Conservation (phyloP, 2,797 vertebrate genomes). For the Monodelphis domestica region DNA sequence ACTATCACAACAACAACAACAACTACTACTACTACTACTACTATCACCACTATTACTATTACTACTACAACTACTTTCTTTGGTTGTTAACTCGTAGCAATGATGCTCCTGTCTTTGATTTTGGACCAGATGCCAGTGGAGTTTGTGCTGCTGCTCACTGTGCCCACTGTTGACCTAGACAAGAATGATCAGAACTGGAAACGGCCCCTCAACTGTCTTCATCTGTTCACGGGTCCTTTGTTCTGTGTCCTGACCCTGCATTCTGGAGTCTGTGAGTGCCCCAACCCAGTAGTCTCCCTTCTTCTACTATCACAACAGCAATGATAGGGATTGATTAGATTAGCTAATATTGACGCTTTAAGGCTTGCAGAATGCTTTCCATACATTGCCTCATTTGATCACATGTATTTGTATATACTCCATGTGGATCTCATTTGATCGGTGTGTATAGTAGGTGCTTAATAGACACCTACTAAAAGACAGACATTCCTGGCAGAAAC, state of each 20-base stretch:
- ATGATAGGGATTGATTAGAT: too few species aligned
- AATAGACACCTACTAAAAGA: too few species aligned
- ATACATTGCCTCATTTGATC: not conserved
- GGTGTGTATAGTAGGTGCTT: not conserved
- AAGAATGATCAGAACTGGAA: constrained; percentile 96
- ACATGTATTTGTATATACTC: not conserved
- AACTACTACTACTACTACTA: too few species aligned
- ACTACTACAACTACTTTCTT: too few species aligned
- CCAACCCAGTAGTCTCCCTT: not conserved
- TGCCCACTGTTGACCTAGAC: constrained; percentile 94
- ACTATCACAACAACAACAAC: too few species aligned
- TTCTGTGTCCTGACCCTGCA: constrained; percentile 90
- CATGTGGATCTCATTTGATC: too few species aligned
- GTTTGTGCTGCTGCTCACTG: constrained; percentile 91
- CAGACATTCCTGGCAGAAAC: not conserved
- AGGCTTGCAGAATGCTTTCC: too few species aligned
- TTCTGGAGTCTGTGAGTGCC: constrained; percentile 92
- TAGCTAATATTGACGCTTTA: too few species aligned
- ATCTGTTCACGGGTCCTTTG: constrained; percentile 90
- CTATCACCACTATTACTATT: too few species aligned
- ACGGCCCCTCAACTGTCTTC: constrained; percentile 96
- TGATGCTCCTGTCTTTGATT: rapidly evolving
- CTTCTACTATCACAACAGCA: too few species aligned
- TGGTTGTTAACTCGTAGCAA: not conserved
- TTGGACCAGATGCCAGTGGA: constrained; percentile 90